Evolutionary conservation across 2,113 vertebrate species (phyloP), one percentile per base, ranked within the genome.

Genomic region (Cyphomyrus plagiostoma): DNA sequence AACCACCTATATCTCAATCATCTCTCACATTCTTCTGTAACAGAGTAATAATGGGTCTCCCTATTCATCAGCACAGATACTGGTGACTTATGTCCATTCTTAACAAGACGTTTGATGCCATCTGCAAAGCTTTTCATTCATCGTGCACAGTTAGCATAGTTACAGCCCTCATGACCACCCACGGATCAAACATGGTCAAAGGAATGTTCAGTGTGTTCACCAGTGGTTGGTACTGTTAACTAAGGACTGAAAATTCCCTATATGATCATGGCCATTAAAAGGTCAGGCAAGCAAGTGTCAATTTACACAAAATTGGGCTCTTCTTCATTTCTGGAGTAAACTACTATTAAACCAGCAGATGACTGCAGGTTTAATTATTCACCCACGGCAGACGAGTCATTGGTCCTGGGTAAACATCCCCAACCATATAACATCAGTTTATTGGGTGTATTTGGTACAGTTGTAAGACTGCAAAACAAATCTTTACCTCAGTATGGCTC

Each of bases 291-390:
- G 49, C 23, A 82, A 56, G 3, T 19, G 13, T 15, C 13, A 23
- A 49, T 66, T 84, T 48, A 83, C 89, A 89, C 88, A 91, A 88
- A 85, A 93, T 88, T 77, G n/a, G 82, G 90, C 92, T 92, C 88
- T 87, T 89, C 89, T 88, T 89, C 89, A 90, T 93, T 92, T 74
- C 52, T 49, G 91, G 66, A 88, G 70, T 87, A 89, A 92, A 91
- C 93, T 93, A 86, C 70, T 93, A 35, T 94, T 92, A 93, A 35
- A 35, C 35, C 91, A 94, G 93, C 93, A 94, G 93, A 88, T 94
- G 89, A 93, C 91, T 93, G 93, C 93, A 93, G 93, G 93, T 93
- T 94, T 92, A 93, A 77, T 94, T 93, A 94, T 92, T 94, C 94
- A 94, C 91, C 86, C 66, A 91, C 89, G 66, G 90, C 87, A 82